phyloP scores from a whole-genome alignment of 2,797 vertebrate species.

The Chaunax sp. region DNA sequence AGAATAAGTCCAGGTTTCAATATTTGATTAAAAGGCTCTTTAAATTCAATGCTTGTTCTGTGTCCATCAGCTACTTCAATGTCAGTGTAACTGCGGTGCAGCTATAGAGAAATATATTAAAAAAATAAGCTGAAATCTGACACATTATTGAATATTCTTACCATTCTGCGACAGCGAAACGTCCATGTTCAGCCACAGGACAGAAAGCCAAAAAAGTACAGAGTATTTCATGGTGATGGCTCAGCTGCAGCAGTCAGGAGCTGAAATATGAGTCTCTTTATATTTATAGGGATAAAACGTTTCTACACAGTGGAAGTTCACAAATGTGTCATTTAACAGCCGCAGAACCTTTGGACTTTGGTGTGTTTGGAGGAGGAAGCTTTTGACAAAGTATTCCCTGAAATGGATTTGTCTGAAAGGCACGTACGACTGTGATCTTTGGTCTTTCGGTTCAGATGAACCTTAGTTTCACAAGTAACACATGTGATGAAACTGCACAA shows the following conservation, averaged over 20 bases:
- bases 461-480: too few relatives aligned
- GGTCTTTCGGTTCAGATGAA: too few relatives aligned
- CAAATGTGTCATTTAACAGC: not conserved
- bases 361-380: too few relatives aligned
- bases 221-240: not conserved
- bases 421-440: too few relatives aligned
- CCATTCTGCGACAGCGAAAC: not conserved
- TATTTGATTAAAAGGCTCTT: too few relatives aligned
- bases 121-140: too few relatives aligned
- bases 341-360: not conserved
- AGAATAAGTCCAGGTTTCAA: too few relatives aligned
- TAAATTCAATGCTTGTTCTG: not conserved
- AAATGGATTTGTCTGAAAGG: not conserved
- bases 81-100: not conserved
- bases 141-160: not conserved
- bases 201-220: not conserved
- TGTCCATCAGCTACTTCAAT: not conserved
- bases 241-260: not conserved
- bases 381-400: not conserved
- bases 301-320: not conserved
- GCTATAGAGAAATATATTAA: not conserved
- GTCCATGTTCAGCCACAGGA: not conserved
- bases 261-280: not conserved
- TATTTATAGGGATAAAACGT: not conserved
- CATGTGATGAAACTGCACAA: too few relatives aligned